Percentiles rank a stretch among this genome's conserved stretches.
phyloP scores from a whole-genome alignment of 2,113 vertebrate genomes.

The Chloropsis hardwickii region DNA sequence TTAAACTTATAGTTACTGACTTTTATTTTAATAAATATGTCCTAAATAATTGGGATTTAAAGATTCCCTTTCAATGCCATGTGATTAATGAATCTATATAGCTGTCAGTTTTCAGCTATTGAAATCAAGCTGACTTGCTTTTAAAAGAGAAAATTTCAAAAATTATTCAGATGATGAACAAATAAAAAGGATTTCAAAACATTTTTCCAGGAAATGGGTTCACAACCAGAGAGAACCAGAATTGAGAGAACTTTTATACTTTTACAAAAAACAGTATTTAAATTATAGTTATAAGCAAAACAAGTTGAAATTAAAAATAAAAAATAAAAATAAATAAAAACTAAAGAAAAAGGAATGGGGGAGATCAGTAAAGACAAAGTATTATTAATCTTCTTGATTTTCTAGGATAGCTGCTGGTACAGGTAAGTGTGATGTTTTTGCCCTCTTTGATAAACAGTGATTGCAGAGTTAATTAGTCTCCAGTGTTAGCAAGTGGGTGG shows the following conservation, averaged over 20 bases:
- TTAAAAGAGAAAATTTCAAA: neutral
- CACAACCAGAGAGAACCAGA: neutral
- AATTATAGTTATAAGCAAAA: neutral
- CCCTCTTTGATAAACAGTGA: neutral
- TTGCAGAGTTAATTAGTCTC: slow-evolving; percentile 29
- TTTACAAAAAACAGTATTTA: neutral
- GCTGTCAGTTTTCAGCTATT: neutral
- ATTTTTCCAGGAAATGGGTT: neutral
- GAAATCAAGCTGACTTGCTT: neutral
- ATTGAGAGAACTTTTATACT: neutral
- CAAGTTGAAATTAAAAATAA: neutral
- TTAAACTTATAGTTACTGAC: neutral
- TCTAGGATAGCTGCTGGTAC: neutral
- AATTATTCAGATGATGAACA: neutral
- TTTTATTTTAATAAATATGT: neutral
- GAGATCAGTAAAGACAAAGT: neutral
- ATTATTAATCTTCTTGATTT: neutral
- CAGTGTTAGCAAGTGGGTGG: neutral
- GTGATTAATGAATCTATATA: neutral
- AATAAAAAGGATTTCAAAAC: neutral
- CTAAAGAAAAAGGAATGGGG: neutral
- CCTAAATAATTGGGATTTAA: neutral
- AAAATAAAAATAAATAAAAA: neutral
- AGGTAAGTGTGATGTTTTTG: neutral
- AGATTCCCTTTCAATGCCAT: neutral